A percentile compares a stretch with the other conserved stretches of the same genome.
Evolutionary conservation across 2,797 vertebrate genomes (phyloP).

Genomic region (Myotis vivesi): DNA sequence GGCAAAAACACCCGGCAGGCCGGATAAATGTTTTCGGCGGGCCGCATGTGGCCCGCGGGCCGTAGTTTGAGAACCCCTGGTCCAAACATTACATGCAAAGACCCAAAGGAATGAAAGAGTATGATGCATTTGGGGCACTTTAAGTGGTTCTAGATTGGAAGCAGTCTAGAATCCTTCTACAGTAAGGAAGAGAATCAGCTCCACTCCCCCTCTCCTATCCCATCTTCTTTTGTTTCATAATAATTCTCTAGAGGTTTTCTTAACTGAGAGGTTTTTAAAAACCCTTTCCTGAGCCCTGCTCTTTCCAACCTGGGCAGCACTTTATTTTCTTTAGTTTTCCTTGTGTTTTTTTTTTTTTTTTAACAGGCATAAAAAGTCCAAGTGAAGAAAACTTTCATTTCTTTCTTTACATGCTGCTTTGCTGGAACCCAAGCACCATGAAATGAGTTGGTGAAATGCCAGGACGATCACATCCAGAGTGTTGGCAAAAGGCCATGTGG

Average conservation of each 20-base stretch:
- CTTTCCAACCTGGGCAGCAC: not conserved
- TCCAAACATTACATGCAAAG: not conserved
- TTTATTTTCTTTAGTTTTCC: slow-evolving; percentile 12
- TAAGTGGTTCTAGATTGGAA: not conserved
- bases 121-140: not conserved
- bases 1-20: too few relatives aligned
- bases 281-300: not conserved
- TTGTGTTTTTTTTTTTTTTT: not conserved
- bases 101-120: not conserved
- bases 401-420: slow-evolving; percentile 20
- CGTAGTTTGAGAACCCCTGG: too few relatives aligned
- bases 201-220: accelerated
- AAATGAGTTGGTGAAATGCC: slow-evolving; percentile 50
- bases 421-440: slow-evolving; percentile 8
- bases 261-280: not conserved
- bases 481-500: not conserved
- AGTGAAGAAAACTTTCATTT: not conserved
- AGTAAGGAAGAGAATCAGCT: not conserved
- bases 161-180: not conserved
- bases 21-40: too few relatives aligned
- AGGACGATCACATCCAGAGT: not conserved
- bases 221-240: not conserved
- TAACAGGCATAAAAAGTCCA: slow-evolving; percentile 5
- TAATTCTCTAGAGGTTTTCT: not conserved
- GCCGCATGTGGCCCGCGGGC: too few relatives aligned